These are phyloP conservation scores for Sphaerolaimus hirsutus DNA, from an alignment of 2,888 invertebrate genomes.

Conservation along the genomic window DNA sequence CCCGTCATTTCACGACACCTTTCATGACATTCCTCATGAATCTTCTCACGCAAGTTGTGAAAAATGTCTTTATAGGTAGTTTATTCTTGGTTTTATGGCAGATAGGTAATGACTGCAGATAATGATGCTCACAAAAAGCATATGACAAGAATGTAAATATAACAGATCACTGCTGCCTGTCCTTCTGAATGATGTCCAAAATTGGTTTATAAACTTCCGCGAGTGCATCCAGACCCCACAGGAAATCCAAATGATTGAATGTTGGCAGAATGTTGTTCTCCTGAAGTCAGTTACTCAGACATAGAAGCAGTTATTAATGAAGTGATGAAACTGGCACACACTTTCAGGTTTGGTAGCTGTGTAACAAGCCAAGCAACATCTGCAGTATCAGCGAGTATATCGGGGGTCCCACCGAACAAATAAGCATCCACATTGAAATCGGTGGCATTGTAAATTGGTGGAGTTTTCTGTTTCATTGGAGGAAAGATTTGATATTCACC, in stretches of 20 bases:
- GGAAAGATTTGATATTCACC: background rate
- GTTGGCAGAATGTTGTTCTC: background rate
- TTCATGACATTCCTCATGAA: too few relatives aligned
- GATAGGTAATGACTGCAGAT: too few relatives aligned
- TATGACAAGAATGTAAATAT: too few relatives aligned
- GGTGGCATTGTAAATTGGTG: constrained; percentile 23
- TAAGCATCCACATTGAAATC: constrained; percentile 30
- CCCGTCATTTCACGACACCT: too few relatives aligned
- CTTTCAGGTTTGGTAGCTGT: background rate
- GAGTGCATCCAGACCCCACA: background rate
- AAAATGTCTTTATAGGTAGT: too few relatives aligned
- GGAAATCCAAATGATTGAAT: constrained; percentile 1
- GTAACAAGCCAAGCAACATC: constrained; percentile 1
- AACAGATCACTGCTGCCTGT: too few relatives aligned
- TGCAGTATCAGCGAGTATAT: constrained; percentile 41
- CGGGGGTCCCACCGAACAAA: constrained; percentile 44
- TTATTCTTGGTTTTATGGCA: too few relatives aligned
- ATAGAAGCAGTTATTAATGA: too few relatives aligned
- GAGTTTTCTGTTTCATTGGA: constrained; percentile 16
- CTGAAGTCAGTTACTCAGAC: too few relatives aligned
- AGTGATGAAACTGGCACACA: too few relatives aligned
- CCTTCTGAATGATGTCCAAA: background rate
- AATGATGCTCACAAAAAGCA: too few relatives aligned
- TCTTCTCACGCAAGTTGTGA: too few relatives aligned
- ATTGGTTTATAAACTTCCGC: background rate